phyloP scores from a whole-genome alignment of 2,888 invertebrate genomes.

The Ischnus inquisitorius region DNA sequence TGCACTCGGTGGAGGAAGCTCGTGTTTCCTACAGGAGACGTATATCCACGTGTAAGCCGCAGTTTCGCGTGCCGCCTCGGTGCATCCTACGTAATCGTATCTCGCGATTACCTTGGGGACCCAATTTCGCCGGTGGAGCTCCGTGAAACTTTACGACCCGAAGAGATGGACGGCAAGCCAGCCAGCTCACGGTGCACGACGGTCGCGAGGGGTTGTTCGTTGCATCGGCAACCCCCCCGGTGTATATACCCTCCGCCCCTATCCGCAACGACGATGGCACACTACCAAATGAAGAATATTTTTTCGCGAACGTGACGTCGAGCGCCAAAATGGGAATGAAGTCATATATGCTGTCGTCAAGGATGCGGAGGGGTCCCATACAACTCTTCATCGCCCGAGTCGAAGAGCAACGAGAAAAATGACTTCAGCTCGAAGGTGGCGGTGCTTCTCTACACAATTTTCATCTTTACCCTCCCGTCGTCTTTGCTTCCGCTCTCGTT shows the following conservation, averaged over 20 bases:
- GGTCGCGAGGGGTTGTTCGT: background rate
- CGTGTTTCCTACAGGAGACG: constrained; percentile 35
- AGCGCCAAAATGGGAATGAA: constrained; percentile 41
- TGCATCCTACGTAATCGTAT: constrained; percentile 72
- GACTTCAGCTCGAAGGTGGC: background rate
- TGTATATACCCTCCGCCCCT: background rate
- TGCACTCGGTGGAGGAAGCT: constrained; percentile 8
- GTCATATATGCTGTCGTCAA: constrained; percentile 50
- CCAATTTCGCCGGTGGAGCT: constrained; percentile 71
- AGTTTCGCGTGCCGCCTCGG: constrained; percentile 66
- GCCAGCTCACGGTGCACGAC: constrained; percentile 8
- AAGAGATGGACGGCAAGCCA: constrained; percentile 60
- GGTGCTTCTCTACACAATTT: background rate
- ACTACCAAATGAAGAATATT: constrained; percentile 69
- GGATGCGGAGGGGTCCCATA: background rate
- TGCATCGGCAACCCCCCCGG: background rate
- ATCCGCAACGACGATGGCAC: constrained; percentile 35
- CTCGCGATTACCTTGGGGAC: constrained; percentile 72
- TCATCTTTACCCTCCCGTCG: constrained; percentile 32
- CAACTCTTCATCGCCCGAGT: constrained; percentile 1
- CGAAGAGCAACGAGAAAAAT: constrained; percentile 7
- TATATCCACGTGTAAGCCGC: constrained; percentile 67
- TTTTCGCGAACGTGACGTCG: constrained; percentile 59
- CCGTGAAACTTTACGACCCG: constrained; percentile 70
- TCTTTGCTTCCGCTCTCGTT: background rate